phyloP scores from a whole-genome alignment of 2,888 invertebrate species.

The Thymelicus sylvestris region DNA sequence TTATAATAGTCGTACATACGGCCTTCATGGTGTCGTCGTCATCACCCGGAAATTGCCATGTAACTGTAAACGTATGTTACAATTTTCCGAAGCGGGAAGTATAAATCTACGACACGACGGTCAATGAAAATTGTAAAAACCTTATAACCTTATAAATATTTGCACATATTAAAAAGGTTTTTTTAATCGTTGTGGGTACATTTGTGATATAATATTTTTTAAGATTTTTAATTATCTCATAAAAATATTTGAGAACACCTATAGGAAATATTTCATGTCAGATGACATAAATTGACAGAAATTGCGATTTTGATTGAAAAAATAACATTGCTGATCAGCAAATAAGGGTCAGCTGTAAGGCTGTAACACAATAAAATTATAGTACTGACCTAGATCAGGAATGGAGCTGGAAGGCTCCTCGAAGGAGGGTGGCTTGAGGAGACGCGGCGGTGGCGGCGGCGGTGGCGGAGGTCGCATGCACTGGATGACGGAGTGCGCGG shows the following conservation, averaged over 20 bases:
- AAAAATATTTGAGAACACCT: too few relatives aligned
- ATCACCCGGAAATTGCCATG: conserved; percentile 75
- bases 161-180: too few relatives aligned
- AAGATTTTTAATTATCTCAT: too few relatives aligned
- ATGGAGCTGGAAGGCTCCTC: conserved; percentile 95
- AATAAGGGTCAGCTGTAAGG: neutral
- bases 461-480: conserved; percentile 81
- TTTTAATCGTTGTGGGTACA: too few relatives aligned
- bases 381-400: conserved; percentile 92
- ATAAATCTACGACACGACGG: conserved; percentile 56
- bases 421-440: conserved; percentile 82
- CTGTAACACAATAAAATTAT: neutral
- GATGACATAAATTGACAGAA: too few relatives aligned
- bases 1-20: conserved; percentile 54
- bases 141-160: neutral
- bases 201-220: too few relatives aligned
- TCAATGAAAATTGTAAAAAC: conserved; percentile 71
- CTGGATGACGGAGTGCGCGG: conserved; percentile 78
- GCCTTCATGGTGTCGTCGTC: conserved; percentile 71
- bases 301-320: neutral
- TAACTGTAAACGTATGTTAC: conserved; percentile 74
- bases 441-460: conserved; percentile 82
- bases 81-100: conserved; percentile 82
- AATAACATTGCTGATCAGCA: neutral
- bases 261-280: too few relatives aligned